phyloP scores from a whole-genome alignment of 2,888 invertebrate species.

The Epinotia nisella region DNA sequence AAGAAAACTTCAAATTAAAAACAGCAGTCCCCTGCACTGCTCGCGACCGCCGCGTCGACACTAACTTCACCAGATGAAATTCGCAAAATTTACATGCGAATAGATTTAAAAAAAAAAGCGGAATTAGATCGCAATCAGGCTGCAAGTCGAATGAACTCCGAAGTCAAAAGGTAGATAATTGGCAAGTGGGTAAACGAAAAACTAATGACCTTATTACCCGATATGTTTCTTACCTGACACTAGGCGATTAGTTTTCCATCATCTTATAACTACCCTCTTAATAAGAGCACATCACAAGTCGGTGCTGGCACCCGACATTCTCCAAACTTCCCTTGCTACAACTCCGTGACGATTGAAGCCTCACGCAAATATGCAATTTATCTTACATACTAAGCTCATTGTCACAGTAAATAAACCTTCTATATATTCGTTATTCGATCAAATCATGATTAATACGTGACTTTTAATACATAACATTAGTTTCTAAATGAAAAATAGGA shows the following conservation, averaged over 20 bases:
- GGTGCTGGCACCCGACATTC: constrained; percentile 54
- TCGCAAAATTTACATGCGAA: constrained; percentile 5
- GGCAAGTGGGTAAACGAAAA: constrained; percentile 39
- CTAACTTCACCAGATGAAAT: constrained; percentile 8
- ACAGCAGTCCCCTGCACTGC: background rate
- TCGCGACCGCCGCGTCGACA: background rate
- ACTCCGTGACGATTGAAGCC: constrained; percentile 56
- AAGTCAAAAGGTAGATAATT: constrained; percentile 26
- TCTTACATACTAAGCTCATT: constrained; percentile 50
- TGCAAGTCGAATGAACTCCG: constrained; percentile 24
- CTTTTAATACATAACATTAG: constrained; percentile 44
- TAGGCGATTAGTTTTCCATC: constrained; percentile 55
- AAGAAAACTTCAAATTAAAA: constrained; percentile 49
- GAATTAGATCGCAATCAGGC: constrained; percentile 28
- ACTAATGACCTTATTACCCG: constrained; percentile 45
- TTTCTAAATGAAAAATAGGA: constrained; percentile 41
- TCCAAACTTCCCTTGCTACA: constrained; percentile 49
- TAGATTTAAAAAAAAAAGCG: constrained; percentile 22
- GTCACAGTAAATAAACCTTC: constrained; percentile 44
- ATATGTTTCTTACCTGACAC: constrained; percentile 49
- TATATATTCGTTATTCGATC: constrained; percentile 47
- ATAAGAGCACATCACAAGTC: constrained; percentile 54
- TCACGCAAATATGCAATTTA: constrained; percentile 53
- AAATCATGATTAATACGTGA: constrained; percentile 48
- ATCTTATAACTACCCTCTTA: constrained; percentile 49